Conservation (phyloP, 2,888 invertebrate genomes). For the Autographa pulchrina region DNA sequence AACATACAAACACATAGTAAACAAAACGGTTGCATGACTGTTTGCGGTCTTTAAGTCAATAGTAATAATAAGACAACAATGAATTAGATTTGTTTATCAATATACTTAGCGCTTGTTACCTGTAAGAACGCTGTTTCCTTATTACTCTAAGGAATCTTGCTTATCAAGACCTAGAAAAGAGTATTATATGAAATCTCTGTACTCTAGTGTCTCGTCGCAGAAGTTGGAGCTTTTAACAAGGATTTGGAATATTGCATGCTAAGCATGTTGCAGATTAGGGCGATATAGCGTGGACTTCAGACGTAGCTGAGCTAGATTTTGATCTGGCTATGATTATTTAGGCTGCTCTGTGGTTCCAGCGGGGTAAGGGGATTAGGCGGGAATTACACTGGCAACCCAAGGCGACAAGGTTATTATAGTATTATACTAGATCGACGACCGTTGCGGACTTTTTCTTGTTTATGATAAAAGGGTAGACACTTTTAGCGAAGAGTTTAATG, state of each 20-base stretch:
- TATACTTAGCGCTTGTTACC: not conserved
- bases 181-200: not conserved
- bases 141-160: not conserved
- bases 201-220: not conserved
- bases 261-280: not conserved
- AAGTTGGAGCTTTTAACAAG: slow-evolving; percentile 4
- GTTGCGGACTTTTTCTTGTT: not conserved
- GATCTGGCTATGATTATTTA: slow-evolving; percentile 3
- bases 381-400: slow-evolving; percentile 1
- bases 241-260: not conserved
- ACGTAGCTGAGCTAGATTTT: not conserved
- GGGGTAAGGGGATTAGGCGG: not conserved
- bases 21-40: not conserved
- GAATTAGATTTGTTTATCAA: slow-evolving; percentile 1
- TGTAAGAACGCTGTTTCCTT: not conserved
- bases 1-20: not conserved
- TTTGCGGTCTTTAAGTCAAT: slow-evolving; percentile 1
- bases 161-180: not conserved
- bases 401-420: slow-evolving; percentile 1
- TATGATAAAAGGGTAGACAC: not conserved
- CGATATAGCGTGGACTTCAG: slow-evolving; percentile 1
- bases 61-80: not conserved
- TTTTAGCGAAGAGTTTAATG: not conserved
- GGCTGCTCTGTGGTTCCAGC: not conserved
- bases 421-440: not conserved